Evolutionary conservation across 64 coral and sea anemone species (phyloP), one percentile per base, ranked within the genome.

Genomic region (Pocillopora verrucosa): DNA sequence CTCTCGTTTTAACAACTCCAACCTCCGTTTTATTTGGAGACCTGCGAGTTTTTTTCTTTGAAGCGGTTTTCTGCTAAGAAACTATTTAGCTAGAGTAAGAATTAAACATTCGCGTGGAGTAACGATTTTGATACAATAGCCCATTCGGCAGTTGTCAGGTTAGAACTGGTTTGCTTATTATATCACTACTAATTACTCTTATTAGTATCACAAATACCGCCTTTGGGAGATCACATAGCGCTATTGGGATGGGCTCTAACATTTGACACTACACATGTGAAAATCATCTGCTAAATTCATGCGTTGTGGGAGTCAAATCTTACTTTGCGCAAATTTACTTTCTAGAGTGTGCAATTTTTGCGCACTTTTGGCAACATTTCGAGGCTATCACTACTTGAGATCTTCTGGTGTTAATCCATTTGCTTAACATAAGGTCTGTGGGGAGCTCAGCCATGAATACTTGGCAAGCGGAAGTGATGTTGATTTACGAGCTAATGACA

Each of bases 401-500:
- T 72, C 56, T 72, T 70, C 1, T 0, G 13, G 9, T 65, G 65
- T 19, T 51, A 11, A 57, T 85, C 19, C 11, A 11, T 72, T 58
- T 85, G 19, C 36, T 34, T 13, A 72, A 85, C 82, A 85, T 85
- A 85, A 20, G 82, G 82, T 72, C 59, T 7, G 36, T 56, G 30
- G 10, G 17, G 13, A 68, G 80, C 80, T 80, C 59, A 11, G 7
- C 5, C 60, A 56, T 65, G 72, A 57, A 70, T 72, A 85, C 65
- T 56, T 85, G 36, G 38, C 82, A 85, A 41, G 13, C 22, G 82
- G 82, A 85, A 85, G 65, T 67, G 19, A 36, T 85, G 82, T 72
- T 85, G 82, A 85, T 85, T 85, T 85, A 85, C 61, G 65, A 85
- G 20, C 3, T 72, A 19, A 72, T 85, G 82, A 85, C 64, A 85